Conservation (phyloP, 2,113 vertebrate genomes). For the Desmodus rotundus region DNA sequence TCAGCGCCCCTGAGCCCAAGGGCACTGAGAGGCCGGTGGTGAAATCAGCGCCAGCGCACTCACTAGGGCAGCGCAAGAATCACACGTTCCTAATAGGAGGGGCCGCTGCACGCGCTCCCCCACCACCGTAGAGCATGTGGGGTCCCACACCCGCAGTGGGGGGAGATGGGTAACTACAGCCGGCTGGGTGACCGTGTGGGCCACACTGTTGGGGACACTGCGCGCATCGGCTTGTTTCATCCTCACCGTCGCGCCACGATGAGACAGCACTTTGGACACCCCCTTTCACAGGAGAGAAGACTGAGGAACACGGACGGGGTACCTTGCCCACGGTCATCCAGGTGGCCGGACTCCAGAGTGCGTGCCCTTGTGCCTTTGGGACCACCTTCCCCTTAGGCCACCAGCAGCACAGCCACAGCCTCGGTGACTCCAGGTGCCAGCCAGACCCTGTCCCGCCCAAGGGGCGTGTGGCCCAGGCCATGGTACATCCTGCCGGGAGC, state of each 20-base stretch:
- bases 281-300: neutral
- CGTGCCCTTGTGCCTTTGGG: neutral
- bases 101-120: neutral
- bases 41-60: no score
- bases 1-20: fast-evolving
- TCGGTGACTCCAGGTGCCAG: neutral
- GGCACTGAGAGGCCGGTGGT: neutral
- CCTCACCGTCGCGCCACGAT: fast-evolving
- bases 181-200: fast-evolving
- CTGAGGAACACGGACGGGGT: neutral
- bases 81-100: fast-evolving
- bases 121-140: no score
- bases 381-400: neutral
- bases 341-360: neutral
- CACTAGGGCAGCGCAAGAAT: fast-evolving
- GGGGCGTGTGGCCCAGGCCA: fast-evolving
- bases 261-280: neutral
- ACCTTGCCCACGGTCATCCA: neutral
- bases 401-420: neutral
- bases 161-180: no score
- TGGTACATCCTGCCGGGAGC: neutral
- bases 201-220: fast-evolving
- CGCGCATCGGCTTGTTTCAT: fast-evolving
- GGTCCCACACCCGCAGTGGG: no score
- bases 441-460: neutral